phyloP scores from a whole-genome alignment of 2,888 invertebrate genomes.

The Lasioglossum figueresi region DNA sequence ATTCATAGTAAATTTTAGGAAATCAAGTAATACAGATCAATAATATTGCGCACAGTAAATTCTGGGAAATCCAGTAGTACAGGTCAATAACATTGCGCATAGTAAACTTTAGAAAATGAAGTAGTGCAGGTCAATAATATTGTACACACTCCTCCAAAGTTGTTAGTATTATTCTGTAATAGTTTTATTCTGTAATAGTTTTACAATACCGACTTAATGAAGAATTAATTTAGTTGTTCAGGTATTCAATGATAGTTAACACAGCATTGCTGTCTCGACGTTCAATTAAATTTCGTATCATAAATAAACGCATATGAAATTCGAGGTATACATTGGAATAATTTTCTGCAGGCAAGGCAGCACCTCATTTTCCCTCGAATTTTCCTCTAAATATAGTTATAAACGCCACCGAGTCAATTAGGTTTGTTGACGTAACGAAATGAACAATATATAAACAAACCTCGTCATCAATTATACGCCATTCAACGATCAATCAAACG shows the following conservation, averaged over 20 bases:
- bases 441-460: background rate
- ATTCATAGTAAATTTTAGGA: background rate
- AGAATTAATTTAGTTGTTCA: background rate
- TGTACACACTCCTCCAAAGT: background rate
- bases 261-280: background rate
- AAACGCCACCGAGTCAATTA: conserved; percentile 13
- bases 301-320: background rate
- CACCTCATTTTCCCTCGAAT: background rate
- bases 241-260: background rate
- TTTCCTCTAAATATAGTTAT: background rate
- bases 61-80: background rate
- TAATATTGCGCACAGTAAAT: background rate
- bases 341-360: background rate
- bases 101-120: background rate
- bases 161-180: background rate
- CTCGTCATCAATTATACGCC: conserved; percentile 24
- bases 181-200: background rate
- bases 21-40: background rate
- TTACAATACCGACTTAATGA: background rate
- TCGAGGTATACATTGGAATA: background rate
- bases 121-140: background rate
- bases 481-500: conserved; percentile 5
- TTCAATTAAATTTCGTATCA: background rate
- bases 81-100: background rate
- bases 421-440: background rate